Percentiles rank a stretch among this genome's conserved stretches.
Evolutionary conservation across 2,797 vertebrate species (phyloP).

Genomic region (Rachycentron canadum): DNA sequence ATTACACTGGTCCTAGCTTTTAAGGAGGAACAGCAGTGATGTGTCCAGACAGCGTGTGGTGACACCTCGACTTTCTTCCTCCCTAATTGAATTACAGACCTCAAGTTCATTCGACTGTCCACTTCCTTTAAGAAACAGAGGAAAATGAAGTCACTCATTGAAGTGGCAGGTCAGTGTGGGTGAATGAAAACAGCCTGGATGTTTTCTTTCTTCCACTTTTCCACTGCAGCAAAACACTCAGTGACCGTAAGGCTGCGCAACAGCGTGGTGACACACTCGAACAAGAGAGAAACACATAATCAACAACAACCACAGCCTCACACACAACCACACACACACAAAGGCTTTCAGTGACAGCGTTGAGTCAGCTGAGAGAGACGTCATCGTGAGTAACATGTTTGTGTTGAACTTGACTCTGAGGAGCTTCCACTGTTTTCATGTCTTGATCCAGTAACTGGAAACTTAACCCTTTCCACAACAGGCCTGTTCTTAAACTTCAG

Average conservation of each 20-base stretch:
- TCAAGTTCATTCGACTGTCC: conserved; percentile 2
- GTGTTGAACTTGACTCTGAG: conserved; percentile 19
- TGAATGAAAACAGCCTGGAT: conserved; percentile 8
- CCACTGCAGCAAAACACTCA: conserved; percentile 1
- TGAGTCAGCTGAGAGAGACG: conserved; percentile 62
- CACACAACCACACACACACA: conserved; percentile 19
- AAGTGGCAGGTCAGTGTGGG: conserved; percentile 6
- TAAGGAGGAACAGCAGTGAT: conserved; percentile 13
- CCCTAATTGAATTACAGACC: neutral
- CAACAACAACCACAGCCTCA: conserved; percentile 7
- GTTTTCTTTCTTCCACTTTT: conserved; percentile 2
- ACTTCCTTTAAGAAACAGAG: neutral
- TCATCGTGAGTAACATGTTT: conserved; percentile 40
- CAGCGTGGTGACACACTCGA: conserved; percentile 14
- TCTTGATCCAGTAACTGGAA: neutral
- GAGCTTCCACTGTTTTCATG: conserved; percentile 28
- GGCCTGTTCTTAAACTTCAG: neutral
- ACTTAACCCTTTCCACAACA: conserved; percentile 2
- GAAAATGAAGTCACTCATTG: neutral
- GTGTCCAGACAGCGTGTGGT: conserved; percentile 3
- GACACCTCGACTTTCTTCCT: conserved; percentile 8
- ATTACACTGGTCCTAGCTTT: conserved; percentile 41
- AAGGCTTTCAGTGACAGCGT: conserved; percentile 31
- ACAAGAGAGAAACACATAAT: neutral
- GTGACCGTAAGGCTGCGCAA: neutral